Evolutionary conservation across 2,797 vertebrate species (phyloP), one percentile per base, ranked within the genome.

Genomic region (Onychomys leucogaster): DNA sequence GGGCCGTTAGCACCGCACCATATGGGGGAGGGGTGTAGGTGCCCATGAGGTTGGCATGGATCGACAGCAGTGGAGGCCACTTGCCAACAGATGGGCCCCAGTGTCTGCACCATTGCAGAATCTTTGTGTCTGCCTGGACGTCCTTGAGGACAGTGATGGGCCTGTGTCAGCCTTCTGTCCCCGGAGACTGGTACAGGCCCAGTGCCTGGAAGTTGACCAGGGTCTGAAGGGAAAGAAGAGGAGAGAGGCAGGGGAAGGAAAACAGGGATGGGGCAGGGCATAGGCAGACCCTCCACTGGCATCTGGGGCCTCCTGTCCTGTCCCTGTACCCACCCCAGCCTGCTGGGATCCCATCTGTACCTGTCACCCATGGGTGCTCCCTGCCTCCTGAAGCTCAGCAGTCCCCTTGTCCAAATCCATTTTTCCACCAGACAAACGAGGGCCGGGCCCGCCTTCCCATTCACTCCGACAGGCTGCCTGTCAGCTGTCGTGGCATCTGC

Each of bases 401-500:
- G 34, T 65, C 55, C 89, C 37, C 94, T 77, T 96, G 95, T 97
- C 97, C 76, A 41, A 29, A 78, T 90, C 84, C 57, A 91, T 96
- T 95, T 92, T 92, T 91, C 78, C 78, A 46, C 37, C 69, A 95
- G 94, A 96, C 86, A 96, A 85, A 95, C 0, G 63, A 97, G 96
- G n/a, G 76, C 75, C 69, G 69, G 83, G n/a, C 76, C 94, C 5
- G 46, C 92, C 94, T 94, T 75, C 63, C 73, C 0, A 0, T 65
- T 94, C 96, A 63, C 46, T 92, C 61, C 0, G 17, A 88, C 96
- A 95, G 96, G 94, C 95, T 94, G 96, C 37, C 13, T 95, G 95
- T 98, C 97, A 98, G 97, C 96, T 96, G 95, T 83, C 8, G 76
- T 9, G 89, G 86, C 96, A 95, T 95, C 97, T 97, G 97, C 86